Percentiles rank a stretch among this genome's conserved stretches.
Evolutionary conservation across 2,888 invertebrate species (phyloP).

Genomic region (Thyatira batis): DNA sequence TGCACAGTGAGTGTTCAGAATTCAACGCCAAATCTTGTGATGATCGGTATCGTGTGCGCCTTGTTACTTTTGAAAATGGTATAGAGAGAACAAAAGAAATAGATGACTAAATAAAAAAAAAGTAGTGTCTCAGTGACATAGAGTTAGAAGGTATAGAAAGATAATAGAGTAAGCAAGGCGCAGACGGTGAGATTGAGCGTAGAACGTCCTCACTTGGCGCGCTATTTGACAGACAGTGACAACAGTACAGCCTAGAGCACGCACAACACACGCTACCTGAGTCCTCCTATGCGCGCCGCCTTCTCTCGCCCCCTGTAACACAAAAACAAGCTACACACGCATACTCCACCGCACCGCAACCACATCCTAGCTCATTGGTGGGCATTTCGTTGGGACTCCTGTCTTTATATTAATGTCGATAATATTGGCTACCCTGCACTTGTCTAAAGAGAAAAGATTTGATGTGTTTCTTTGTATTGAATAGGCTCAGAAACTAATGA

Average conservation of each 20-base stretch:
- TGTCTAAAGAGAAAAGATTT: no score
- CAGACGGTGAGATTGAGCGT: slow-evolving; percentile 58
- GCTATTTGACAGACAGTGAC: slow-evolving; percentile 79
- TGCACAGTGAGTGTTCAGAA: slow-evolving; percentile 72
- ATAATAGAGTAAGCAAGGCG: slow-evolving; percentile 35
- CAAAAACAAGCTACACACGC: slow-evolving; percentile 79
- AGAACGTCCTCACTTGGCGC: slow-evolving; percentile 74
- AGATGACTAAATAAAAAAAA: slow-evolving; percentile 17
- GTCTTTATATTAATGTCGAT: no score
- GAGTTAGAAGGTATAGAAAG: slow-evolving; percentile 5
- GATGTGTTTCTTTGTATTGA: no score
- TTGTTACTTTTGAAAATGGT: slow-evolving; percentile 20
- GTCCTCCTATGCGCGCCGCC: slow-evolving; percentile 76
- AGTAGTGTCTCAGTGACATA: slow-evolving; percentile 24
- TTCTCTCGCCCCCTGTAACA: slow-evolving; percentile 78
- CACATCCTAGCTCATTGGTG: slow-evolving; percentile 18
- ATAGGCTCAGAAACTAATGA: no score
- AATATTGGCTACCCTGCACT: no score
- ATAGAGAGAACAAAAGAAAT: slow-evolving; percentile 17
- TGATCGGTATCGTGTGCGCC: slow-evolving; percentile 43
- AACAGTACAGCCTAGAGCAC: slow-evolving; percentile 82
- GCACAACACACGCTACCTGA: slow-evolving; percentile 82
- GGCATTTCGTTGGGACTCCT: no score
- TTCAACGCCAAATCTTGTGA: slow-evolving; percentile 69
- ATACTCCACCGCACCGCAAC: slow-evolving; percentile 55